phyloP scores from a whole-genome alignment of 2,888 invertebrate species.

The Dicyrtomina minuta region DNA sequence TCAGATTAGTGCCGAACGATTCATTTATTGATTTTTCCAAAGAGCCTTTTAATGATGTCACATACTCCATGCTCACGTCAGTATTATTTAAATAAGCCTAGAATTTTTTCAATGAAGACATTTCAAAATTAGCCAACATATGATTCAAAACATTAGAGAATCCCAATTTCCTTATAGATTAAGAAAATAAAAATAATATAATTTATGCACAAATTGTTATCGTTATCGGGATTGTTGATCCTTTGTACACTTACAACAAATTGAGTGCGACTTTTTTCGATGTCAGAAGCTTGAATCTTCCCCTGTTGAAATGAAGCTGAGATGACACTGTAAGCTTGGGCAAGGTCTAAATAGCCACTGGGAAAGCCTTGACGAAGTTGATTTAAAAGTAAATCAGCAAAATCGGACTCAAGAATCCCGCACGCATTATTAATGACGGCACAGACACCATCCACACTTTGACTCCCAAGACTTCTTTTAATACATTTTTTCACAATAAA shows the following conservation, averaged over 20 bases:
- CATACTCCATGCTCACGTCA: slow-evolving; percentile 86
- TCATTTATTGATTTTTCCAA: slow-evolving; percentile 70
- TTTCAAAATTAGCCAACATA: background rate
- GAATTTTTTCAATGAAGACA: background rate
- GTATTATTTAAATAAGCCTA: slow-evolving; percentile 85
- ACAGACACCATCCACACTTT: slow-evolving; percentile 93
- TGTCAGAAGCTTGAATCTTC: slow-evolving; percentile 73
- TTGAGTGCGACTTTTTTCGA: slow-evolving; percentile 72
- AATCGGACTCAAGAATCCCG: slow-evolving; percentile 81
- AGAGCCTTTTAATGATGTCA: slow-evolving; percentile 78
- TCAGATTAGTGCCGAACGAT: slow-evolving; percentile 59
- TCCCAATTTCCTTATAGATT: background rate
- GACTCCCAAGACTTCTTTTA: slow-evolving; percentile 84
- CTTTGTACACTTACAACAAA: slow-evolving; percentile 80
- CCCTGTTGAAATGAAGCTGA: slow-evolving; percentile 78
- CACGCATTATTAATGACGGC: slow-evolving; percentile 93
- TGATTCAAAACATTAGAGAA: background rate
- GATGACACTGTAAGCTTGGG: slow-evolving; percentile 80
- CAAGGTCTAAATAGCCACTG: slow-evolving; percentile 70
- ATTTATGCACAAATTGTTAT: too few species aligned
- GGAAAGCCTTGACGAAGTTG: slow-evolving; percentile 65
- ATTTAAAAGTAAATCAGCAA: slow-evolving; percentile 70
- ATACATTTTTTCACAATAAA: slow-evolving; percentile 95
- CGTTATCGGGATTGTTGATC: too few species aligned
- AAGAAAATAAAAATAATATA: background rate